Conservation (phyloP, 2,888 invertebrate genomes). For the Cheilosia vernalis region DNA sequence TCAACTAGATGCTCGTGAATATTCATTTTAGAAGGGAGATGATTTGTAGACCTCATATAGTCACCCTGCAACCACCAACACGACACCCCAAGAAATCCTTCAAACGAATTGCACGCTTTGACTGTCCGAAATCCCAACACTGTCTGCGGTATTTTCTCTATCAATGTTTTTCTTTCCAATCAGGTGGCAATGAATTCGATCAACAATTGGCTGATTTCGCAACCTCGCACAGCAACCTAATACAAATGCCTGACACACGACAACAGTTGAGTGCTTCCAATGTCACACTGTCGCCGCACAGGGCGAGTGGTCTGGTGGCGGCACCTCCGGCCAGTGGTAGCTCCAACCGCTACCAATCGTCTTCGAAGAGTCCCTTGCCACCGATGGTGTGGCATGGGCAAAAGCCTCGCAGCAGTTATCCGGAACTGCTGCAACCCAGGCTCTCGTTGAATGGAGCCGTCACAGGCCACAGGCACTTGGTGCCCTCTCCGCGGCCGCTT, state of each 20-base stretch:
- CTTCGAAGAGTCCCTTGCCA: constrained; percentile 64
- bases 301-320: constrained; percentile 38
- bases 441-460: constrained; percentile 82
- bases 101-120: constrained; percentile 64
- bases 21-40: constrained; percentile 25
- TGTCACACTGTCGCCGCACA: constrained; percentile 66
- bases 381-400: constrained; percentile 71
- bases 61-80: constrained; percentile 42
- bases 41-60: constrained; percentile 57
- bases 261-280: constrained; percentile 69
- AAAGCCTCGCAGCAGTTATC: constrained; percentile 80
- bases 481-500: constrained; percentile 81
- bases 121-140: constrained; percentile 40
- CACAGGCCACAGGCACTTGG: constrained; percentile 79
- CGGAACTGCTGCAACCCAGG: constrained; percentile 82
- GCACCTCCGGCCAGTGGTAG: constrained; percentile 57
- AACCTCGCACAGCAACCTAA: constrained; percentile 70
- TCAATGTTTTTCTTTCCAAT: constrained; percentile 63
- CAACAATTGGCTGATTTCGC: constrained; percentile 70
- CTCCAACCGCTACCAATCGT: constrained; percentile 58
- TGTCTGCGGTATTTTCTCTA: constrained; percentile 28
- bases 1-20: constrained; percentile 19
- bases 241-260: constrained; percentile 67
- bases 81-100: constrained; percentile 37
- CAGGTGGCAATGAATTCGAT: constrained; percentile 74